phyloP scores from a whole-genome alignment of 2,797 vertebrate genomes.

The Diplodus sargus region DNA sequence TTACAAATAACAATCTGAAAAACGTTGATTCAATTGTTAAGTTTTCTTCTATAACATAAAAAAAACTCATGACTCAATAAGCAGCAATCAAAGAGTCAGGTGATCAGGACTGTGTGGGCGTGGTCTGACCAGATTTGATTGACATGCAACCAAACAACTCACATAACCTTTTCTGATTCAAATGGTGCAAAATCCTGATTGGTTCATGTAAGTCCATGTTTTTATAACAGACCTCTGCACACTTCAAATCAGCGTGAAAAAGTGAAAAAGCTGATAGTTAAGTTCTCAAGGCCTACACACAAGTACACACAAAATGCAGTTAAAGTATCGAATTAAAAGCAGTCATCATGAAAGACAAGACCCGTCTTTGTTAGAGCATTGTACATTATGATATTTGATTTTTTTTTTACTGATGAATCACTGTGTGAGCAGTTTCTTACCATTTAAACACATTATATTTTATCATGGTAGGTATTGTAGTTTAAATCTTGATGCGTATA shows the following conservation, averaged over 20 bases:
- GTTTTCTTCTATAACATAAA: neutral
- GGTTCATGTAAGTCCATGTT: neutral
- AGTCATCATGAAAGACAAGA: neutral
- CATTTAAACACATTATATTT: neutral
- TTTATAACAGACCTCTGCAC: neutral
- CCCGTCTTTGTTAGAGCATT: neutral
- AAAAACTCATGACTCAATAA: neutral
- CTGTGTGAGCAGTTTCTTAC: neutral
- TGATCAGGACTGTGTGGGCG: neutral
- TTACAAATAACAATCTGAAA: neutral
- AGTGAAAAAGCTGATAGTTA: neutral
- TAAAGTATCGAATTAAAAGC: neutral
- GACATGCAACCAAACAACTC: neutral
- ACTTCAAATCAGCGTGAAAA: neutral
- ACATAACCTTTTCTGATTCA: neutral
- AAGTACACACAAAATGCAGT: neutral
- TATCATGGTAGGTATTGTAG: neutral
- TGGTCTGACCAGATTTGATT: neutral
- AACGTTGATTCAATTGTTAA: neutral
- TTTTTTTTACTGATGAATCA: neutral
- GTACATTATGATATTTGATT: neutral
- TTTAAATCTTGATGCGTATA: neutral
- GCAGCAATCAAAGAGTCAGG: neutral
- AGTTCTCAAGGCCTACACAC: neutral
- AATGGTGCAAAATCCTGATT: neutral